Conservation (phyloP, 2,888 invertebrate genomes). For the Nomada fabriciana region DNA sequence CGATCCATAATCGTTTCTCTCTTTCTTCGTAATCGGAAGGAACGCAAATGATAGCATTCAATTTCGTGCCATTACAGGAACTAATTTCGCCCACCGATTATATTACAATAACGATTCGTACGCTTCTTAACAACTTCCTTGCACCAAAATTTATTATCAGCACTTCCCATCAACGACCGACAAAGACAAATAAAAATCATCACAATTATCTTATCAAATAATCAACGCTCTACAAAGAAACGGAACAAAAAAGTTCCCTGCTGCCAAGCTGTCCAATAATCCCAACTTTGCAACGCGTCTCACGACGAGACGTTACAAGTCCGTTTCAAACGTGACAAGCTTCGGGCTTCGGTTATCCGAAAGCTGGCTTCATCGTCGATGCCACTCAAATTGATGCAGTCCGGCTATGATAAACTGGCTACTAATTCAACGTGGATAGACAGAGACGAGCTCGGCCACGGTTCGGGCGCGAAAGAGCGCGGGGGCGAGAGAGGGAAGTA, state of each 20-base stretch:
- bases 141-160: too few relatives aligned
- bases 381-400: conserved; percentile 39
- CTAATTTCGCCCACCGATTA: conserved; percentile 12
- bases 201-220: too few relatives aligned
- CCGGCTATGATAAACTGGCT: conserved; percentile 23
- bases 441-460: not conserved
- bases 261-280: not conserved
- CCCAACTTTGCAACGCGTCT: not conserved
- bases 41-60: conserved; percentile 17
- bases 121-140: too few relatives aligned
- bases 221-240: too few relatives aligned
- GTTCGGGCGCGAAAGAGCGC: not conserved
- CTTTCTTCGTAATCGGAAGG: conserved; percentile 37
- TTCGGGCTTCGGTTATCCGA: conserved; percentile 15
- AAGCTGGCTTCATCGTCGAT: conserved; percentile 18
- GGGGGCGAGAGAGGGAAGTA: conserved; percentile 12
- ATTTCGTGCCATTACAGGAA: conserved; percentile 21
- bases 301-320: not conserved
- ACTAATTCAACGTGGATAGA: conserved; percentile 34
- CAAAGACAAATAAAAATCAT: too few relatives aligned
- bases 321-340: not conserved
- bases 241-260: too few relatives aligned
- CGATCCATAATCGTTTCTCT: conserved; percentile 61
- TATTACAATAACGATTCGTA: not conserved
- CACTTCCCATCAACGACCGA: too few relatives aligned